phyloP scores from a whole-genome alignment of 2,888 invertebrate genomes.

The Polydrusus tereticollis region DNA sequence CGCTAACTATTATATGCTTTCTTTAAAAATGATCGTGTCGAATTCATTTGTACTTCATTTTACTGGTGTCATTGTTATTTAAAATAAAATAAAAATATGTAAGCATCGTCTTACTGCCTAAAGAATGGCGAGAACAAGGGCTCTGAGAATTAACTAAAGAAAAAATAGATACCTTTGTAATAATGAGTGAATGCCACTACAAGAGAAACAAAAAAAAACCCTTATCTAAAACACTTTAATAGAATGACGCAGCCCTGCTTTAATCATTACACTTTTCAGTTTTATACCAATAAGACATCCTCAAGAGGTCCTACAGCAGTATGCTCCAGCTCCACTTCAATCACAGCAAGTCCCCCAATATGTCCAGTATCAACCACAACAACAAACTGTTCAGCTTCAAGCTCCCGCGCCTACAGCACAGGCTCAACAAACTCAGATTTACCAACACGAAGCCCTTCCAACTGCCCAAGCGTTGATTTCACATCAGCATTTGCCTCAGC shows the following conservation, averaged over 20 bases:
- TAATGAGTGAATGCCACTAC: too few species aligned
- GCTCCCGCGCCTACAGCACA: constrained; percentile 26
- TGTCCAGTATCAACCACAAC: constrained; percentile 47
- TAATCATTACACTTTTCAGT: constrained; percentile 5
- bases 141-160: too few species aligned
- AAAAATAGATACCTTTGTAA: too few species aligned
- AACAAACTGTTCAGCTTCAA: constrained; percentile 28
- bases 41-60: background rate
- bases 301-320: background rate
- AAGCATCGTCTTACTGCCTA: too few species aligned
- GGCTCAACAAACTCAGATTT: constrained; percentile 32
- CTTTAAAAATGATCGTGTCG: background rate
- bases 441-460: constrained; percentile 43
- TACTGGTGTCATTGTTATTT: too few species aligned
- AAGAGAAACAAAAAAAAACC: too few species aligned
- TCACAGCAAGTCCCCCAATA: constrained; percentile 49
- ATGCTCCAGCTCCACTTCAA: constrained; percentile 19
- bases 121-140: too few species aligned
- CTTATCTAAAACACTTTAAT: too few species aligned
- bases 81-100: too few species aligned
- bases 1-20: background rate
- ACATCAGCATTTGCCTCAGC: constrained; percentile 20
- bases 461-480: constrained; percentile 39
- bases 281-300: constrained; percentile 11
- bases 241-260: too few species aligned